Conservation (phyloP, 2,888 invertebrate genomes). For the Tipula confusa region DNA sequence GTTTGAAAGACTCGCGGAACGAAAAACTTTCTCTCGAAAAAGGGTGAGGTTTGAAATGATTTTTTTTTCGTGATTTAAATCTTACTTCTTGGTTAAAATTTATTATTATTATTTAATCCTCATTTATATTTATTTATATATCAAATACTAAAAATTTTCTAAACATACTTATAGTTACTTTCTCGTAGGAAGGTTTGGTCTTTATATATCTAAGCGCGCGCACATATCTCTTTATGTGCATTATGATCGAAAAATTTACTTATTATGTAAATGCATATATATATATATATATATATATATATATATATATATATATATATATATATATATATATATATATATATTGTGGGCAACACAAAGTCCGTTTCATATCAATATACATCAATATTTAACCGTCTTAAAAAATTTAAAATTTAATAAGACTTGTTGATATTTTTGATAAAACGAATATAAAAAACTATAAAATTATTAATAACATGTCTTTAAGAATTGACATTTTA, state of each 20-base stretch:
- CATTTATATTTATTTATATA: conserved; percentile 3
- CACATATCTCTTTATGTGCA: background rate
- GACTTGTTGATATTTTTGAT: background rate
- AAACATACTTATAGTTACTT: background rate
- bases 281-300: background rate
- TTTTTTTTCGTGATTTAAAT: conserved; percentile 21
- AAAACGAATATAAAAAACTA: background rate
- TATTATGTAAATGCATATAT: background rate
- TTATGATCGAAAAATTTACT: background rate
- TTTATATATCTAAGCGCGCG: background rate
- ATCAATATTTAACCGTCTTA: conserved; percentile 6
- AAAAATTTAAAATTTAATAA: background rate
- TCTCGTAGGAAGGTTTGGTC: background rate
- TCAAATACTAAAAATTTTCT: background rate
- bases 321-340: background rate
- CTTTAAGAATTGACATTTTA: background rate
- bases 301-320: background rate
- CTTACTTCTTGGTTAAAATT: background rate
- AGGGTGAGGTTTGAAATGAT: background rate
- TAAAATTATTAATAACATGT: background rate
- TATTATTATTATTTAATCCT: conserved; percentile 20
- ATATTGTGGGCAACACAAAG: background rate
- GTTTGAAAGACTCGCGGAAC: background rate
- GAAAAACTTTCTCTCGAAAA: background rate
- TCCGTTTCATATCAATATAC: conserved; percentile 14